These are phyloP conservation scores for Nysson spinosus DNA, from an alignment of 2,888 invertebrate genomes.

Conservation along the genomic window DNA sequence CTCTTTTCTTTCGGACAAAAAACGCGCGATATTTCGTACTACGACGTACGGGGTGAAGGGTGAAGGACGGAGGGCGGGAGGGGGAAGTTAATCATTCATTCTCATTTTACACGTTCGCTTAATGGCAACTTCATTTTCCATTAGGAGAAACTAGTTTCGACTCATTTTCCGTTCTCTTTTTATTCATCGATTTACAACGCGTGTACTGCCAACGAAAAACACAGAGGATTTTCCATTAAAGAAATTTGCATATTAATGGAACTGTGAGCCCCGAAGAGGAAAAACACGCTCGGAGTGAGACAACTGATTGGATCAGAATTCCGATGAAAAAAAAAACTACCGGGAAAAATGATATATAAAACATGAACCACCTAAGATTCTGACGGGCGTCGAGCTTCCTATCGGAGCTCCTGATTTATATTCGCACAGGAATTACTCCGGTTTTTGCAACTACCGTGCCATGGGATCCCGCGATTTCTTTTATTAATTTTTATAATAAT, in stretches of 20 bases:
- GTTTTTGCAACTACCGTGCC: too few species aligned
- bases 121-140: conserved; percentile 25
- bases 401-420: too few species aligned
- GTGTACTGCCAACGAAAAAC: conserved; percentile 28
- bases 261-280: conserved; percentile 13
- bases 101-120: conserved; percentile 40
- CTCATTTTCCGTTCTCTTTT: conserved; percentile 46
- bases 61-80: too few species aligned
- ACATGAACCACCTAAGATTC: neutral
- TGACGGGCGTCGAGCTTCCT: too few species aligned
- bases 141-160: conserved; percentile 32
- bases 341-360: neutral
- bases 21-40: too few species aligned
- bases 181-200: conserved; percentile 41
- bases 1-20: conserved; percentile 30
- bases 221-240: conserved; percentile 67
- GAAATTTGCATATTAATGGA: conserved; percentile 71
- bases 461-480: too few species aligned
- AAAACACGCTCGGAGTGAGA: neutral
- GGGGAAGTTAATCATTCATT: conserved; percentile 16
- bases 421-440: too few species aligned
- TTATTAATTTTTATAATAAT: too few species aligned
- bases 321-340: conserved; percentile 3
- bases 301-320: conserved; percentile 17
- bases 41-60: too few species aligned